phyloP scores from a whole-genome alignment of 2,797 vertebrate genomes.

The Leptatherina wallacei region DNA sequence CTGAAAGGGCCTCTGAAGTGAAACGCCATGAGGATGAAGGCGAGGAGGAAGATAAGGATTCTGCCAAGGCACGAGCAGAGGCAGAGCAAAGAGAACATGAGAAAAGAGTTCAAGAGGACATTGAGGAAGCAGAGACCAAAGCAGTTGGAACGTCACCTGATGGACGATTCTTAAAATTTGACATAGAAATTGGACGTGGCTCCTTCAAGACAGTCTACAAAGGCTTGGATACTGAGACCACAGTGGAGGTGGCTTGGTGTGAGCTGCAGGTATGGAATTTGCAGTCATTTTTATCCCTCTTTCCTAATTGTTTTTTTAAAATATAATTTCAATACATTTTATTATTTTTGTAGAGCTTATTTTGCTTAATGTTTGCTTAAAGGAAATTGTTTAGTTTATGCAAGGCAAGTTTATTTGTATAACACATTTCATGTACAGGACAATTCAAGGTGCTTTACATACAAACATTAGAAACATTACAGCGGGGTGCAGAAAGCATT shows the following conservation, averaged over 20 bases:
- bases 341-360: background rate
- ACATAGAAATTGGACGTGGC: conserved; percentile 97
- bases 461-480: too few relatives aligned
- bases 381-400: background rate
- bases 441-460: too few relatives aligned
- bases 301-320: background rate
- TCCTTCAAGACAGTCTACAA: conserved; percentile 99
- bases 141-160: conserved; percentile 94
- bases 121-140: conserved; percentile 95
- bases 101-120: conserved; percentile 90
- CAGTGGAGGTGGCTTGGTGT: conserved; percentile 98
- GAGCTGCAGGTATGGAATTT: conserved; percentile 90
- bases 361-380: background rate
- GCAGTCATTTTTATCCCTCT: background rate
- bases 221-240: conserved; percentile 96
- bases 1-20: conserved; percentile 47
- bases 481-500: too few relatives aligned
- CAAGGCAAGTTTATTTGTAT: too few relatives aligned
- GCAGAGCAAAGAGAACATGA: conserved; percentile 82
- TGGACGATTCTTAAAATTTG: conserved; percentile 96
- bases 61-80: conserved; percentile 77
- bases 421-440: too few relatives aligned
- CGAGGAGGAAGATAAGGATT: conserved; percentile 78
- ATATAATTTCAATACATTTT: background rate
- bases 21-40: conserved; percentile 72